These are phyloP conservation scores for Exaiptasia diaphana DNA, from an alignment of 64 coral and sea anemone genomes.

Conservation along the genomic window DNA sequence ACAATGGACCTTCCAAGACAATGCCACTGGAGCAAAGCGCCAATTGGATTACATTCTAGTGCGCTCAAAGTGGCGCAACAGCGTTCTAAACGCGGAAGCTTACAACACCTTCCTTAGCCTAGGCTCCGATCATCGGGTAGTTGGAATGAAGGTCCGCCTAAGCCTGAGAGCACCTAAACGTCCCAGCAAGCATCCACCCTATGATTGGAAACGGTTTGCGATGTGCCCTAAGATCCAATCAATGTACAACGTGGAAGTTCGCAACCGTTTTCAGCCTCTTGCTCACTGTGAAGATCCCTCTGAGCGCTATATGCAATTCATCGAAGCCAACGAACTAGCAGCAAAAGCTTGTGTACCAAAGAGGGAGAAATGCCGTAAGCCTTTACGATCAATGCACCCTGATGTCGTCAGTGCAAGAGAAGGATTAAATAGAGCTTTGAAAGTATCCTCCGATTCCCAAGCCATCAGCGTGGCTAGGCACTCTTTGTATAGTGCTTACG, in stretches of 20 bases:
- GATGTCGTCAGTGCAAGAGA: constrained; percentile 3
- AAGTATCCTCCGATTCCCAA: neutral
- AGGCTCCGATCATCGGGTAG: constrained; percentile 24
- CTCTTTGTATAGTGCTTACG: neutral
- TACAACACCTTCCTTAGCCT: neutral
- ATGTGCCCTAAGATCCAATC: neutral
- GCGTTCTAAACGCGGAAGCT: neutral
- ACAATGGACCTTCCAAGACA: neutral
- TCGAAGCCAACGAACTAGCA: no score
- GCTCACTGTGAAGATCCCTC: neutral
- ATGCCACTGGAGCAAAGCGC: neutral
- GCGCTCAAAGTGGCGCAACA: neutral
- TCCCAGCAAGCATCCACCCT: neutral
- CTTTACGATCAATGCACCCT: neutral
- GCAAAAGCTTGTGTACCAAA: neutral
- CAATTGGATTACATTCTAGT: neutral
- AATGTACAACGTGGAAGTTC: neutral
- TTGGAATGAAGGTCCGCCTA: neutral
- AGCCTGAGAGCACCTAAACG: neutral
- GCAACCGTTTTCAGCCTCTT: no score
- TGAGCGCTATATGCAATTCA: neutral
- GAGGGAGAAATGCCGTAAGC: neutral
- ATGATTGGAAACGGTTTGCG: neutral
- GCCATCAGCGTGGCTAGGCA: neutral
- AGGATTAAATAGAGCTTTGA: neutral